These are phyloP conservation scores for Emydura subglobosa DNA, from an alignment of 2,113 vertebrate species.

Conservation along the genomic window DNA sequence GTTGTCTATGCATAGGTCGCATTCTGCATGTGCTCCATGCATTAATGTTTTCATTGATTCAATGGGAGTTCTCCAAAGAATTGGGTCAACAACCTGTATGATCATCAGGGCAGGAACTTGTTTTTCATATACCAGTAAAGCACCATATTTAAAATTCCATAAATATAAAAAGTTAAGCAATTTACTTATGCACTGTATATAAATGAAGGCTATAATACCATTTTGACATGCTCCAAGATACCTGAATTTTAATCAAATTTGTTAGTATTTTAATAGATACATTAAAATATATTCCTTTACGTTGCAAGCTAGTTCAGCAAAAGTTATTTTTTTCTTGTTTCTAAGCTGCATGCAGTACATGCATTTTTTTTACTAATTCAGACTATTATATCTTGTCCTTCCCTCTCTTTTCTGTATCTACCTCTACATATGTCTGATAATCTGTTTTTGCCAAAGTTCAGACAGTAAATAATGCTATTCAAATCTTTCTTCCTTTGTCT, in stretches of 20 bases:
- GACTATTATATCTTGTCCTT: background rate
- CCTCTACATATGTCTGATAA: fast-evolving
- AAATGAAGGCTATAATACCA: background rate
- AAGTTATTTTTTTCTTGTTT: background rate
- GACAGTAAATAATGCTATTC: background rate
- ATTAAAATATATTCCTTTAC: background rate
- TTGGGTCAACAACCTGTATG: background rate
- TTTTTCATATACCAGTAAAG: background rate
- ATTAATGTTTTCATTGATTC: background rate
- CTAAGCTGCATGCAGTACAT: background rate
- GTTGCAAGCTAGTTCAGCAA: background rate
- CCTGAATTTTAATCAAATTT: background rate
- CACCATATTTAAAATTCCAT: background rate
- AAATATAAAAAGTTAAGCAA: background rate
- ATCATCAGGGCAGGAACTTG: background rate
- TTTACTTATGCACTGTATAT: background rate
- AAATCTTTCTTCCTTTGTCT: background rate
- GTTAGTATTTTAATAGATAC: background rate
- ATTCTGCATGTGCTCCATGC: background rate
- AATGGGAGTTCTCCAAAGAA: background rate
- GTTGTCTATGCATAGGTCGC: background rate
- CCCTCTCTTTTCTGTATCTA: background rate
- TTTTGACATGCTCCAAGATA: background rate
- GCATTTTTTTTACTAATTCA: background rate
- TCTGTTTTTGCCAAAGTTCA: background rate